A percentile compares a stretch with the other conserved stretches of the same genome.
Conservation (phyloP, 2,113 vertebrate genomes). For the Indicator maculatus region DNA sequence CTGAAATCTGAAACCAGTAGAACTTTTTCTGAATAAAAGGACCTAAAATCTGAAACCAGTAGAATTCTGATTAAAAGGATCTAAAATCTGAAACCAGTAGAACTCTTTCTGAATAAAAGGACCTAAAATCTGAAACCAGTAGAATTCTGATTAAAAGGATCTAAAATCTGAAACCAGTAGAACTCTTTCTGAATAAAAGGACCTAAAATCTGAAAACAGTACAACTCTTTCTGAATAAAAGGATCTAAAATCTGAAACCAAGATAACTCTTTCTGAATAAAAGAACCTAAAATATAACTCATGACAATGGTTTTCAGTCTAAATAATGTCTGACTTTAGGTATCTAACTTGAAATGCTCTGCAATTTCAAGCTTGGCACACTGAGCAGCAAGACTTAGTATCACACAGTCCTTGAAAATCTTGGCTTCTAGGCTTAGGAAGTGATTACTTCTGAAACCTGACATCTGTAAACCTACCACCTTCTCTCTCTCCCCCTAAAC, state of each 20-base stretch:
- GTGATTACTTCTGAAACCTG: background rate
- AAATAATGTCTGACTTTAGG: background rate
- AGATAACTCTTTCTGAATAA: background rate
- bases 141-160: too few species aligned
- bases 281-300: background rate
- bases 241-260: too few species aligned
- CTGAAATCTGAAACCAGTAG: too few species aligned
- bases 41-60: too few species aligned
- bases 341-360: background rate
- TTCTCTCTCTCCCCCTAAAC: rapidly evolving
- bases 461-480: background rate
- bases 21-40: too few species aligned
- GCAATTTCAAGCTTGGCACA: background rate
- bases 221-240: too few species aligned
- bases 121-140: too few species aligned
- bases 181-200: background rate
- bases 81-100: too few species aligned
- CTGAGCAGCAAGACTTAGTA: background rate
- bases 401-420: background rate
- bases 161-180: too few species aligned
- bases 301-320: background rate
- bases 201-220: background rate
- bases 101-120: too few species aligned
- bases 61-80: too few species aligned
- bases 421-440: background rate